Evolutionary conservation across 2,888 invertebrate species (phyloP).

Genomic region (Synergus umbraculus): DNA sequence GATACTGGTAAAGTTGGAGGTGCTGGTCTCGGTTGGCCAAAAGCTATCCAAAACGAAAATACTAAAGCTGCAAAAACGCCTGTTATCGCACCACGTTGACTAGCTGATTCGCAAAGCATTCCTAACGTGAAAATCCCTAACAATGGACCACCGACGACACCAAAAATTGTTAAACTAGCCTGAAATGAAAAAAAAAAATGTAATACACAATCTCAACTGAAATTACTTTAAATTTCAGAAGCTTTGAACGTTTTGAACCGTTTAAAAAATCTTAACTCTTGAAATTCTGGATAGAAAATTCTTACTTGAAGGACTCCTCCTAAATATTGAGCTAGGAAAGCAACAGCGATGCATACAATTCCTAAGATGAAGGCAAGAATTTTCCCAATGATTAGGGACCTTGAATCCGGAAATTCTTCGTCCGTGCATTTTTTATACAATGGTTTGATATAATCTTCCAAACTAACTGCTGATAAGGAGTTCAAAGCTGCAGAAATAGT

Average conservation of each 20-base stretch:
- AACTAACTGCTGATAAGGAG: constrained; percentile 91
- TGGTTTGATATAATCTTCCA: constrained; percentile 89
- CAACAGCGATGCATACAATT: constrained; percentile 85
- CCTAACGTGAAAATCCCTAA: constrained; percentile 91
- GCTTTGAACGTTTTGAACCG: neutral
- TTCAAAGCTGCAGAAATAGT: constrained; percentile 95
- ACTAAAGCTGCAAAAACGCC: constrained; percentile 84
- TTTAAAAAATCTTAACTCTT: neutral
- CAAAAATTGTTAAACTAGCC: constrained; percentile 91
- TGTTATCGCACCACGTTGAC: constrained; percentile 85
- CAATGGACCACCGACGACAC: constrained; percentile 91
- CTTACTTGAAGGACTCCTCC: constrained; percentile 82
- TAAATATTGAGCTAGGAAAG: constrained; percentile 80
- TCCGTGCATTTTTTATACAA: constrained; percentile 54
- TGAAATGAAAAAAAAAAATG: constrained; percentile 75
- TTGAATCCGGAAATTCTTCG: constrained; percentile 50
- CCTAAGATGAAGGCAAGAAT: constrained; percentile 86
- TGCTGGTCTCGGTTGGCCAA: constrained; percentile 87
- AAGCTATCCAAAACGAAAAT: constrained; percentile 89
- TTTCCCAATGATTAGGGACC: constrained; percentile 74
- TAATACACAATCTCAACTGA: neutral
- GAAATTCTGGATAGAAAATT: neutral
- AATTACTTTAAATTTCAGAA: neutral
- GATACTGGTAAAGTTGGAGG: constrained; percentile 80
- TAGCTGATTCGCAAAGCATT: constrained; percentile 87